Evolutionary conservation across 1,140 invertebrate species (phyloP).

Genomic region (Drosophila albomicans): DNA sequence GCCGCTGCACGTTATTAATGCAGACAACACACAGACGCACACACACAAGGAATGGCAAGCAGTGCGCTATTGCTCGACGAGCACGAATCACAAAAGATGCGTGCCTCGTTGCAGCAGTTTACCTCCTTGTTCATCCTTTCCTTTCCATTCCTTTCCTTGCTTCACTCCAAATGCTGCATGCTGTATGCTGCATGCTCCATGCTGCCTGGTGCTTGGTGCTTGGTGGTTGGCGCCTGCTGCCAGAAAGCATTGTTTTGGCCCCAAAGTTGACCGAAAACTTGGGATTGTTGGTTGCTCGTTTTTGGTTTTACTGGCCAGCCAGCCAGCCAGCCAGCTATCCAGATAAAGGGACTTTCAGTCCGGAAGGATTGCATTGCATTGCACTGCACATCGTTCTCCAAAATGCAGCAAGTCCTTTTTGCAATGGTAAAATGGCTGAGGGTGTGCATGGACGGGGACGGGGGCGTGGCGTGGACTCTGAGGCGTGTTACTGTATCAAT

Average conservation of each 20-base stretch:
- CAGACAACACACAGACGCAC: slow-evolving; percentile 1
- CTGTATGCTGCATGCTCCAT: too few relatives aligned
- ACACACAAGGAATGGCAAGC: not conserved
- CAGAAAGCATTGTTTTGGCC: slow-evolving; percentile 73
- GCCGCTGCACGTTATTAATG: slow-evolving; percentile 50
- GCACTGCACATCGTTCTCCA: slow-evolving; percentile 39
- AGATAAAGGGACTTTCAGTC: not conserved
- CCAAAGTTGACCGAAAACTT: slow-evolving; percentile 82
- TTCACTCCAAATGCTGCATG: too few relatives aligned
- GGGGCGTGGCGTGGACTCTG: slow-evolving; percentile 34
- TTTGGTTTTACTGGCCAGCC: slow-evolving; percentile 58
- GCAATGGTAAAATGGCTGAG: slow-evolving; percentile 3
- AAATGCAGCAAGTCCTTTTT: slow-evolving; percentile 28
- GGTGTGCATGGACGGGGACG: not conserved
- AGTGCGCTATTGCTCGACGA: not conserved
- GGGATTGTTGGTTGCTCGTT: slow-evolving; percentile 81
- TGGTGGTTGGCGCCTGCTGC: slow-evolving; percentile 28
- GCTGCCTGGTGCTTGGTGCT: slow-evolving; percentile 3
- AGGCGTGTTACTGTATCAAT: slow-evolving; percentile 79
- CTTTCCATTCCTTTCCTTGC: too few relatives aligned
- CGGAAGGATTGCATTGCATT: slow-evolving; percentile 63
- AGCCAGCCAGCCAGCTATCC: not conserved
- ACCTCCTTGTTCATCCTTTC: not conserved
- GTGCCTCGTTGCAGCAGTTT: slow-evolving; percentile 25
- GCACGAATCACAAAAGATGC: slow-evolving; percentile 48